Base-by-base conservation (phyloP, 2,888 invertebrate genomes). In the Dolomedes plantarius region DNA sequence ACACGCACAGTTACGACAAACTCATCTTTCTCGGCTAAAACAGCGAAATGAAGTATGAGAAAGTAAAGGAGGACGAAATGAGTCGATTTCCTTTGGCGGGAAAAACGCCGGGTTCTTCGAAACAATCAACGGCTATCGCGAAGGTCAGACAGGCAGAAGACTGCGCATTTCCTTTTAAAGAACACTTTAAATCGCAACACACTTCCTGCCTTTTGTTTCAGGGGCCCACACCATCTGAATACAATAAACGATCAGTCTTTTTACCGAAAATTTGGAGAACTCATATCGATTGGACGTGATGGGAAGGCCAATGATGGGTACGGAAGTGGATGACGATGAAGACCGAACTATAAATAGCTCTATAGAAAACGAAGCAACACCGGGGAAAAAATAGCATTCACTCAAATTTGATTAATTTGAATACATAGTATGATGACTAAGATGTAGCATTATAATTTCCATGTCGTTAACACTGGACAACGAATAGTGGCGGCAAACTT, bases 141-240 rank as follows among this genome's bases (percentile, higher is more conserved):
- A 69, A 77, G 78, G 78, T 79, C 78, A 79, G 64, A 71, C 78
- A 71, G 41, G 62, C 78, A 64, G 71, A 79, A 79, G 71, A 79
- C 64, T 36, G 39, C 62, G 64, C 78, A 71, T 71, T 79, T 78
- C 78, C 78, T 78, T 29, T 72, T 28, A 39, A 69, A 69, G 46
- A 16, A 23, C 56, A 56, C 56, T 56, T 56, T 56, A 56, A 41
- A 36, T 28, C 41, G 27, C 41, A n/a, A 31, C 64, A 39, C 71
- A 72, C 71, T 72, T 79, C 78, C 62, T 72, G 71, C 64, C 62
- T 31, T 79, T 79, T 62, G 74, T 69, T 23, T 41, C 32, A 41
- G 69, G 69, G 28, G 23, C 56, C 23, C 56, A 23, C 31, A 36
- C 16, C 36, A 69, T 69, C 69, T 41, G 11, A 69, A 69, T 69